These are phyloP conservation scores for Xyrauchen texanus DNA, from an alignment of 2,113 vertebrate genomes.

Conservation along the genomic window DNA sequence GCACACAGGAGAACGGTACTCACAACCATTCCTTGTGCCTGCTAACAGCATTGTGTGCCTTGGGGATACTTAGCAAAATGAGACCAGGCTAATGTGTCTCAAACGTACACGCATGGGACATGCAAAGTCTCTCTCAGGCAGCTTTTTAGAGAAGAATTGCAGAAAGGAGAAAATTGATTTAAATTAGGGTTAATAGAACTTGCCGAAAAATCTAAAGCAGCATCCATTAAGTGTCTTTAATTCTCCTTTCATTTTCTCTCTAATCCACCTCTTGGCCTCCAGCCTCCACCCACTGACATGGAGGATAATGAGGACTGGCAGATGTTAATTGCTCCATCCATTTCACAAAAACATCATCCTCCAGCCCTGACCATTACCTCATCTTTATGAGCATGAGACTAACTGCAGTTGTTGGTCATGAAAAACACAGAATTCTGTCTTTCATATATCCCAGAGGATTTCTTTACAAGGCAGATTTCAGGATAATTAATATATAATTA, in stretches of 20 bases:
- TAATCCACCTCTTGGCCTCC: constrained; percentile 51
- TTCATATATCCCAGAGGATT: constrained; percentile 50
- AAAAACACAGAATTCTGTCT: constrained; percentile 11
- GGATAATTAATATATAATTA: constrained; percentile 71
- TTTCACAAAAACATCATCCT: constrained; percentile 53
- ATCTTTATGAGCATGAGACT: constrained; percentile 25
- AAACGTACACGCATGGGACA: constrained; percentile 42
- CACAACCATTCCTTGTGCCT: constrained; percentile 56
- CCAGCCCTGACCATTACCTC: constrained; percentile 57
- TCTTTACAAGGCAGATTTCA: constrained; percentile 43
- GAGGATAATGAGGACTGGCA: constrained; percentile 70
- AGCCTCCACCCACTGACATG: constrained; percentile 64
- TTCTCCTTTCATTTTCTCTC: constrained; percentile 53
- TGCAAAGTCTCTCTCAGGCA: constrained; percentile 55
- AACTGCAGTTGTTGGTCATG: background rate
- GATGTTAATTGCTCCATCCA: constrained; percentile 67
- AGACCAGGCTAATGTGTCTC: constrained; percentile 58
- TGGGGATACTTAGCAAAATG: constrained; percentile 60
- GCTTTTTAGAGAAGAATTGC: constrained; percentile 57
- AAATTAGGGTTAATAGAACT: constrained; percentile 64
- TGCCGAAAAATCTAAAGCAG: constrained; percentile 66
- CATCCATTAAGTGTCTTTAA: constrained; percentile 62
- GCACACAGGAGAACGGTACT: constrained; percentile 32
- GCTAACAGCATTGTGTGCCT: constrained; percentile 36
- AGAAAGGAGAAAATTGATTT: constrained; percentile 61